These are phyloP conservation scores for Aleadryas rufinucha DNA, from an alignment of 2,113 vertebrate species.

Conservation along the genomic window DNA sequence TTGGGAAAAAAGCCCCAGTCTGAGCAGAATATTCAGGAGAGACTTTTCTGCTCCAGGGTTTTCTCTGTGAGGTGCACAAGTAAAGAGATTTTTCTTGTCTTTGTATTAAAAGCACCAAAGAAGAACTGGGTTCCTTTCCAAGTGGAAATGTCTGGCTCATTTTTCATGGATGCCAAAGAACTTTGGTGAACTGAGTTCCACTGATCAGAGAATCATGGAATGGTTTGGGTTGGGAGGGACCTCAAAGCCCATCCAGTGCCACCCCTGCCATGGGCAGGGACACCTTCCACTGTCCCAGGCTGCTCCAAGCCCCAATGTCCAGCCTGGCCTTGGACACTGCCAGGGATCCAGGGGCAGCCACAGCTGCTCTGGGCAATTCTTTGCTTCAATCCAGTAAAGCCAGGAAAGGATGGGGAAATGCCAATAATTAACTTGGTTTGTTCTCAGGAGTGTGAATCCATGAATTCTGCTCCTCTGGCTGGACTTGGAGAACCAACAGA, in stretches of 20 bases:
- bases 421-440: not conserved
- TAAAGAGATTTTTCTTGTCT: not conserved
- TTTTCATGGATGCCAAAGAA: not conserved
- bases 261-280: not conserved
- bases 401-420: not conserved
- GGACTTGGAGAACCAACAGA: not conserved
- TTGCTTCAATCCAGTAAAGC: not conserved
- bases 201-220: not conserved
- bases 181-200: not conserved
- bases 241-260: fast-evolving
- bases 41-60: not conserved
- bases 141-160: not conserved
- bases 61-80: not conserved
- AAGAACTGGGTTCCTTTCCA: not conserved
- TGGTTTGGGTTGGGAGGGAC: not conserved
- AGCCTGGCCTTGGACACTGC: not conserved
- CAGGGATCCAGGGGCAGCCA: not conserved
- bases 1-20: not conserved
- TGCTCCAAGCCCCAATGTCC: not conserved
- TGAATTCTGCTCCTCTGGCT: not conserved
- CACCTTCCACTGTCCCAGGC: not conserved
- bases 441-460: not conserved
- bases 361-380: not conserved
- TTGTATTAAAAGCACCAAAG: not conserved
- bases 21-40: not conserved